Evolutionary conservation across 92 coral and sea anemone species (phyloP).

Genomic region (Diadumene lineata): DNA sequence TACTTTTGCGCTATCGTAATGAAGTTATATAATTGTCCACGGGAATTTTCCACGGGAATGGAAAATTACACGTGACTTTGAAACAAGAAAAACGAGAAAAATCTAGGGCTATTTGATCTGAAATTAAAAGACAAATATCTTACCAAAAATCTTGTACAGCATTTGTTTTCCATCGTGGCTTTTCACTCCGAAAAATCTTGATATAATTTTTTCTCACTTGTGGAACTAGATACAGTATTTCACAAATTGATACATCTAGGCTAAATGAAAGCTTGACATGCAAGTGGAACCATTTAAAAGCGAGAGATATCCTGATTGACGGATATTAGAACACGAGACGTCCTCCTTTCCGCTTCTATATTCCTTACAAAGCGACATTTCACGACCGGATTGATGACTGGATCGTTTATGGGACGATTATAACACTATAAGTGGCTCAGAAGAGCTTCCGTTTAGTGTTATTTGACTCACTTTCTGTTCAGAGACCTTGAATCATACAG

Average conservation of each 20-base stretch:
- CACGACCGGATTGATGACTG: constrained; percentile 21
- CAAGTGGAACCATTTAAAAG: constrained; percentile 5
- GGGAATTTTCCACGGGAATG: too few relatives aligned
- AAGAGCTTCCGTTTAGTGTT: constrained; percentile 32
- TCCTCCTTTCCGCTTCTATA: constrained; percentile 28
- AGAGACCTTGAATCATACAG: neutral
- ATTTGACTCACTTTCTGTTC: neutral
- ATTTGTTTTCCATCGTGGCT: neutral
- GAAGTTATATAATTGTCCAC: too few relatives aligned
- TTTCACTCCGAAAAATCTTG: neutral
- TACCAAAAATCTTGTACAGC: constrained; percentile 1
- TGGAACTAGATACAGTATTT: neutral
- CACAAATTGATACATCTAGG: neutral
- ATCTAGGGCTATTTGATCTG: neutral
- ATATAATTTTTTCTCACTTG: neutral
- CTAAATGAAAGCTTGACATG: constrained; percentile 9
- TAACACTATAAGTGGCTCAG: constrained; percentile 12
- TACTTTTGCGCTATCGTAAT: too few relatives aligned
- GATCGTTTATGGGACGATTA: constrained; percentile 13
- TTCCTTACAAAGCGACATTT: constrained; percentile 16
- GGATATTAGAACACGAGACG: constrained; percentile 21
- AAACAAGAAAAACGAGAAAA: neutral
- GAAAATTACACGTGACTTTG: neutral
- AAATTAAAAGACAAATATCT: constrained; percentile 1
- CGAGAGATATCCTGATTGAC: constrained; percentile 11